Conservation (phyloP, 2,797 vertebrate genomes). For the Crypturellus tataupa region DNA sequence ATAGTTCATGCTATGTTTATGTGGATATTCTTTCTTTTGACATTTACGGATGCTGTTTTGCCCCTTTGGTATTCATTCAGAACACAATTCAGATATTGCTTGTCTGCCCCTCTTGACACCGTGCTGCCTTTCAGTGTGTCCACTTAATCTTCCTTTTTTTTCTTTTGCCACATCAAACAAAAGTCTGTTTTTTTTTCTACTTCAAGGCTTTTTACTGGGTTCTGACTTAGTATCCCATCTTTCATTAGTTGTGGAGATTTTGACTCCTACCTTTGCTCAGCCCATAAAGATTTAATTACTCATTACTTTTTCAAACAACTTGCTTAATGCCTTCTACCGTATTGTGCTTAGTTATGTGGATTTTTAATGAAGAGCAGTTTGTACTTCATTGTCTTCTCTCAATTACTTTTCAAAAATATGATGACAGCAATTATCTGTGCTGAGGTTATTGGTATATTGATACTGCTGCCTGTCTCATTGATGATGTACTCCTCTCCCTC, state of each 20-base stretch:
- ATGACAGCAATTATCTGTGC: slow-evolving; percentile 10
- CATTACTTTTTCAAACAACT: slow-evolving; percentile 8
- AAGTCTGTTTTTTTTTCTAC: neutral
- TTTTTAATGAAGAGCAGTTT: slow-evolving; percentile 39
- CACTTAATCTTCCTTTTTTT: neutral
- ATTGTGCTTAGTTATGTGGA: neutral
- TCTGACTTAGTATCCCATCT: neutral
- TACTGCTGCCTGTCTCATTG: neutral
- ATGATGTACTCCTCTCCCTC: neutral
- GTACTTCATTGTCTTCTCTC: slow-evolving; percentile 20
- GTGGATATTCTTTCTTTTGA: neutral
- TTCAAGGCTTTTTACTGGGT: neutral
- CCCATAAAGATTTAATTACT: slow-evolving; percentile 7
- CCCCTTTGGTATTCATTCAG: neutral
- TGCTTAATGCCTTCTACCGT: slow-evolving; percentile 7
- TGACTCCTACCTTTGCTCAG: neutral
- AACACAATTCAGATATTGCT: neutral
- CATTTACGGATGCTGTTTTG: neutral
- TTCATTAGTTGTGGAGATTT: neutral
- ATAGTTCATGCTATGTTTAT: slow-evolving; percentile 9
- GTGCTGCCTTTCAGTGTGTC: neutral
- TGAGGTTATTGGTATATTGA: neutral
- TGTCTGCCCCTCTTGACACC: neutral
- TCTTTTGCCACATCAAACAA: neutral
- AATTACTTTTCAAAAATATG: slow-evolving; percentile 17